These are phyloP conservation scores for Drosophila repleta DNA, from an alignment of 1,140 invertebrate genomes.

Conservation along the genomic window DNA sequence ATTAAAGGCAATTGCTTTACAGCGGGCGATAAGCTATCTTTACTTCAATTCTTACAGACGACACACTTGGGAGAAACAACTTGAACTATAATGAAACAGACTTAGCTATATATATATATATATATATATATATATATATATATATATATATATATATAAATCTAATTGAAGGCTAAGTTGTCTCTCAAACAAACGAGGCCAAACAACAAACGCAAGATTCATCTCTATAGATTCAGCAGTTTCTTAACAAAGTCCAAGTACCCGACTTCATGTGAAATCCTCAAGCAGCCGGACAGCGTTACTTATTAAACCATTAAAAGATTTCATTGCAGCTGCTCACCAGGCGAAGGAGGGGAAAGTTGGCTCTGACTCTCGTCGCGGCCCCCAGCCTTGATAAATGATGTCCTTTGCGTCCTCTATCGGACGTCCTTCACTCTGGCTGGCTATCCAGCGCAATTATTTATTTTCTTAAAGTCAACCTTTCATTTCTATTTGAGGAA, in stretches of 20 bases:
- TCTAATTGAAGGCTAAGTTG: too few species aligned
- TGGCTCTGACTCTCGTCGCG: neutral
- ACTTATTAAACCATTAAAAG: constrained; percentile 68
- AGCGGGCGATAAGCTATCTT: constrained; percentile 39
- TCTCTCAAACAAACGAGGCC: too few species aligned
- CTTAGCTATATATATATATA: too few species aligned
- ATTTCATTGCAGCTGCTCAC: constrained; percentile 52
- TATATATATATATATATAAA: too few species aligned
- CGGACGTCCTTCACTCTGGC: constrained; percentile 1
- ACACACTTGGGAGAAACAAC: neutral
- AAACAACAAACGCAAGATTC: too few species aligned
- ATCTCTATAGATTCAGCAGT: neutral
- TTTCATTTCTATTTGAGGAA: neutral
- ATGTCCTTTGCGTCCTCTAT: constrained; percentile 2
- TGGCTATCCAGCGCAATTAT: constrained; percentile 8
- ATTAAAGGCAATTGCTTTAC: constrained; percentile 31
- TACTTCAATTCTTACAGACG: constrained; percentile 1
- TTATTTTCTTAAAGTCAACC: constrained; percentile 3
- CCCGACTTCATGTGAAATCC: neutral
- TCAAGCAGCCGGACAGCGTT: constrained; percentile 38
- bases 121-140: too few species aligned
- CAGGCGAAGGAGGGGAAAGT: neutral
- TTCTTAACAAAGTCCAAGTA: neutral
- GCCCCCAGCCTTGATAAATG: constrained; percentile 18
- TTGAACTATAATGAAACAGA: too few species aligned